Base-by-base conservation (phyloP, 2,888 invertebrate species). In the Rhagophthalmus giganteus region DNA sequence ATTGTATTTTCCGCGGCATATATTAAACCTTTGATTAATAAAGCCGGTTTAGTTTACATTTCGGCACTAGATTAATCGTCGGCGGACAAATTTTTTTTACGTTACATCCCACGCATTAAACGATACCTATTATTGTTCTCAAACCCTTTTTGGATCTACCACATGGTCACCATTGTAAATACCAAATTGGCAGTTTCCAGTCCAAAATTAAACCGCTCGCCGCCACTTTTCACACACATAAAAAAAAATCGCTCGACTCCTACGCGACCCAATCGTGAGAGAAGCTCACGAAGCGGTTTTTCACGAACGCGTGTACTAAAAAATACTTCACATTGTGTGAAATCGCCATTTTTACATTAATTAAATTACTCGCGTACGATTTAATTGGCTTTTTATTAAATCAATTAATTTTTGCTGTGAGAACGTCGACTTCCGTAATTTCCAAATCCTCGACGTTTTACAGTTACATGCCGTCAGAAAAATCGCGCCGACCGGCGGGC, bases 21-120 rank as follows among this genome's bases (percentile, higher is more conserved):
- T 31, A 32, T 39, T 41, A 31, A n/a, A 39, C 32, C 39, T 47
- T 51, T 51, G 51, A 51, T 45, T 51, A 45, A 44, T 27, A 45
- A 37, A 39, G 14, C 38, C 8, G 28, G 27, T 39, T 28, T 16
- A 8, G 26, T 26, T 37, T 37, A 10, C 34, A 24, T 12, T 34
- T 5, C 8, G n/a, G n/a, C n/a, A n/a, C n/a, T n/a, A n/a, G n/a
- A n/a, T n/a, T n/a, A n/a, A n/a, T n/a, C n/a, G n/a, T n/a, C n/a
- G n/a, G n/a, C n/a, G n/a, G n/a, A n/a, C n/a, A n/a, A n/a, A n/a
- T n/a, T n/a, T n/a, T n/a, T n/a, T n/a, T n/a, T n/a, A n/a, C n/a
- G n/a, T n/a, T n/a, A n/a, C n/a, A n/a, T n/a, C n/a, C n/a, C n/a
- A n/a, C n/a, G n/a, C n/a, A n/a, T n/a, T n/a, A n/a, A n/a, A n/a